phyloP scores from a whole-genome alignment of 2,797 vertebrate species.

The Tympanoctomys barrerae region DNA sequence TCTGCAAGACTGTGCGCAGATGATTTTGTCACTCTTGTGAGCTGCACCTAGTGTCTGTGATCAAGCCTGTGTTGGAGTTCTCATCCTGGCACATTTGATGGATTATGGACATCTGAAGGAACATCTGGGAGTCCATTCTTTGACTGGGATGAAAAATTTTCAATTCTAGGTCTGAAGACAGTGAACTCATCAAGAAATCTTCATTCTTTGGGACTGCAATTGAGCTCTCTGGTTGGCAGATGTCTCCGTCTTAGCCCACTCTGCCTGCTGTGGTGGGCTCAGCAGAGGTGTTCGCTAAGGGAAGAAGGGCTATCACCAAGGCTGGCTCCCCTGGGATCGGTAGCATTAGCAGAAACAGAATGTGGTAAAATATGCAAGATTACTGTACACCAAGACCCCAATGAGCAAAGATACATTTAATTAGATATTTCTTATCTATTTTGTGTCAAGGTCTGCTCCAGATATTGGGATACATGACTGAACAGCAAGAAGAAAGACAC shows the following conservation, averaged over 20 bases:
- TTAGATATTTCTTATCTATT: neutral
- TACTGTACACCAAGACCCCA: neutral
- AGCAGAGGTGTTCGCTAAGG: neutral
- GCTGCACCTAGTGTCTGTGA: neutral
- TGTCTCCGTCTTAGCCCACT: neutral
- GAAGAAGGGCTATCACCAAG: neutral
- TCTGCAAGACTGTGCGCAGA: neutral
- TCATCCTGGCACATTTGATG: neutral
- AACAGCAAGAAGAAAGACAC: neutral
- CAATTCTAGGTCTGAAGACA: neutral
- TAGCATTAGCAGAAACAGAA: neutral
- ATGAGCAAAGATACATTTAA: neutral
- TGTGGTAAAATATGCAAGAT: neutral
- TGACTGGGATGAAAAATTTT: neutral
- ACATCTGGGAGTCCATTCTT: neutral
- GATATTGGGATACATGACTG: neutral
- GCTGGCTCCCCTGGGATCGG: conserved; percentile 27
- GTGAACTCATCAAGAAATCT: neutral
- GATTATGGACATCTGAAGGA: neutral
- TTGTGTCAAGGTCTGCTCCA: neutral
- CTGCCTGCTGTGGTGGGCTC: neutral
- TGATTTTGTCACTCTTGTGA: neutral
- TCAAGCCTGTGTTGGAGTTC: neutral
- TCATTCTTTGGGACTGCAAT: neutral
- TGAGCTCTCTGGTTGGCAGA: neutral